A percentile compares a stretch with the other conserved stretches of the same genome.
Conservation (phyloP, 2,113 vertebrate species). For the Sphyrna mokarran region DNA sequence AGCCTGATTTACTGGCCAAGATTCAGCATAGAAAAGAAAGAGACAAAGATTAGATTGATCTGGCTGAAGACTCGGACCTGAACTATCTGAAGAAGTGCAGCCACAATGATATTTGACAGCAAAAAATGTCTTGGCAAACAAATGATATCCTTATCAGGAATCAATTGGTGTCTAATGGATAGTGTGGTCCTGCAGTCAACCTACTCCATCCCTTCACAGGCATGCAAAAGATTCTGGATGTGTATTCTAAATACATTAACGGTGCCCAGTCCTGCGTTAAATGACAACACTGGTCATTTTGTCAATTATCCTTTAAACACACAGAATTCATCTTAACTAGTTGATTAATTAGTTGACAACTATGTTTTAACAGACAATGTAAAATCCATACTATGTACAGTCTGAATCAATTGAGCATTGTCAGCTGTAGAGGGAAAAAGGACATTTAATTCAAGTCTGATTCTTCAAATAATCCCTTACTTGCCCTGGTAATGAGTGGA, state of each 20-base stretch:
- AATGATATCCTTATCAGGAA: background rate
- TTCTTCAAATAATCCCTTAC: background rate
- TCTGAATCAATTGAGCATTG: background rate
- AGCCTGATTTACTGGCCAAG: background rate
- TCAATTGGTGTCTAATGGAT: background rate
- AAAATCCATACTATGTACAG: slow-evolving; percentile 3
- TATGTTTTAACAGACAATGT: background rate
- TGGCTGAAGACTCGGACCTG: background rate
- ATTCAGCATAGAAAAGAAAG: background rate
- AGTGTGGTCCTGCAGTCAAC: background rate
- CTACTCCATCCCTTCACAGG: background rate
- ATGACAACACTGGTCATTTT: slow-evolving; percentile 13
- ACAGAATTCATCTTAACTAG: slow-evolving; percentile 4
- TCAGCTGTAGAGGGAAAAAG: background rate
- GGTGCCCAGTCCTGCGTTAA: background rate
- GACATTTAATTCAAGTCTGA: background rate
- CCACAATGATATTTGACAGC: background rate
- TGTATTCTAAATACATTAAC: background rate
- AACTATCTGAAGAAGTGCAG: background rate
- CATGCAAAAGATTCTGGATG: too few species aligned
- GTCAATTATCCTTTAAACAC: slow-evolving; percentile 8
- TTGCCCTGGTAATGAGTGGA: too few species aligned
- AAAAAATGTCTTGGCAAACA: background rate
- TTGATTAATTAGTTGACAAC: slow-evolving; percentile 26
- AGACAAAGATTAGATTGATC: background rate